Conservation (phyloP, 64 coral and sea anemone genomes). For the Catalaphyllia jardinei region DNA sequence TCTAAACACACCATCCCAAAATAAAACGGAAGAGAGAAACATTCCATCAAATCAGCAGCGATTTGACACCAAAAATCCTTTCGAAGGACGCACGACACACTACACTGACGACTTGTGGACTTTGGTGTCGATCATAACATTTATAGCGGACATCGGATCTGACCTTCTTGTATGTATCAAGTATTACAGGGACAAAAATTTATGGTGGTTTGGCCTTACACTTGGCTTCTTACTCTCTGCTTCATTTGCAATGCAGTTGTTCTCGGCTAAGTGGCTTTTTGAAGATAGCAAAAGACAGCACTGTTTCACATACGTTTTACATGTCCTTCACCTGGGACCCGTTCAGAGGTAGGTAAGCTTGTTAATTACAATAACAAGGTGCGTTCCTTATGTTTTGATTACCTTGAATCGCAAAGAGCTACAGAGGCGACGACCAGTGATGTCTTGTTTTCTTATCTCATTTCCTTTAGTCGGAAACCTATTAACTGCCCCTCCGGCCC, state of each 20-base stretch:
- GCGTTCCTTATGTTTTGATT: background rate
- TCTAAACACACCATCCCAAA: background rate
- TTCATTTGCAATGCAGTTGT: conserved; percentile 52
- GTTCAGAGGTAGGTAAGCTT: conserved; percentile 18
- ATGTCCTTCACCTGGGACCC: conserved; percentile 22
- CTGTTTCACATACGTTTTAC: conserved; percentile 18
- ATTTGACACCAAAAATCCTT: background rate
- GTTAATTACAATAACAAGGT: background rate
- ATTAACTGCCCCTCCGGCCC: background rate
- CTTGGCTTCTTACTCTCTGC: background rate
- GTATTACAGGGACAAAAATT: conserved; percentile 38
- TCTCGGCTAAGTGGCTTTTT: conserved; percentile 55
- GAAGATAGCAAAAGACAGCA: conserved; percentile 25
- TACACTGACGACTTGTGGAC: conserved; percentile 29
- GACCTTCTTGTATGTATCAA: conserved; percentile 46
- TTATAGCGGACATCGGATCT: conserved; percentile 36
- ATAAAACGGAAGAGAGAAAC: background rate
- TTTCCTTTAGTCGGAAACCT: background rate
- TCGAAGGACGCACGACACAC: conserved; percentile 37
- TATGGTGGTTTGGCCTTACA: conserved; percentile 48
- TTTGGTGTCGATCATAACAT: conserved; percentile 15
- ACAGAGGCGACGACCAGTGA: background rate
- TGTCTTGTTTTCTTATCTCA: background rate
- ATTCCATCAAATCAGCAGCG: background rate
- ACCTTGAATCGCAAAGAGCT: background rate